Evolutionary conservation across 1,140 invertebrate genomes (phyloP).

Genomic region (Tribolium castaneum): DNA sequence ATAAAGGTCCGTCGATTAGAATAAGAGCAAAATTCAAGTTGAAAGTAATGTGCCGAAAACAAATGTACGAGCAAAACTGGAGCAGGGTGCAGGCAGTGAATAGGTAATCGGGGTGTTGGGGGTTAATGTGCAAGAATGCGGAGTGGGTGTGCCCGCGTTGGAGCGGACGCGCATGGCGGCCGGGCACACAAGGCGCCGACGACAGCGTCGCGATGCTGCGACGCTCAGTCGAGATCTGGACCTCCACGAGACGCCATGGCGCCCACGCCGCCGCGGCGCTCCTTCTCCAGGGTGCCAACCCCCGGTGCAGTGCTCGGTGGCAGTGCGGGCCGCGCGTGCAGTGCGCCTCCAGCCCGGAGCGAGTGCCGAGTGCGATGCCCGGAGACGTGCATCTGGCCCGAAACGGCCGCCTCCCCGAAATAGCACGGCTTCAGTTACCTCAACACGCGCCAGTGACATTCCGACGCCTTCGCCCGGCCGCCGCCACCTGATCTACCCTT

Average conservation of each 20-base stretch:
- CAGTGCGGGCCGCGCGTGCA: constrained; percentile 31
- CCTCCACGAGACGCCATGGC: constrained; percentile 57
- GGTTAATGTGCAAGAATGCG: constrained; percentile 62
- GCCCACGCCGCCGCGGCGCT: constrained; percentile 45
- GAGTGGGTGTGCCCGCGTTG: constrained; percentile 53
- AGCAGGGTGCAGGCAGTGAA: constrained; percentile 53
- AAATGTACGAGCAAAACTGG: constrained; percentile 50
- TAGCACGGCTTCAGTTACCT: constrained; percentile 42
- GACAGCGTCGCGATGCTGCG: constrained; percentile 59
- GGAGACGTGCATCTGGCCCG: constrained; percentile 29
- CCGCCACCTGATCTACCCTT: constrained; percentile 21
- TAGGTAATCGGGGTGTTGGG: constrained; percentile 60
- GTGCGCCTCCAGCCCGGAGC: neutral
- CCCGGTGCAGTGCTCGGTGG: neutral
- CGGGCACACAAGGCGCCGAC: constrained; percentile 56
- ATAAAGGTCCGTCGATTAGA: neutral
- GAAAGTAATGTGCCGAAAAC: constrained; percentile 42
- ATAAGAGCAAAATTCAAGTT: constrained; percentile 4
- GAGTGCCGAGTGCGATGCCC: neutral
- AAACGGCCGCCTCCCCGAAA: constrained; percentile 40
- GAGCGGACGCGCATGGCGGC: constrained; percentile 49
- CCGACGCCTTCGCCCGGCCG: constrained; percentile 1
- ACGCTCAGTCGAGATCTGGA: constrained; percentile 63
- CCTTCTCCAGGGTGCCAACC: neutral
- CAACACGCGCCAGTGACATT: constrained; percentile 37